Evolutionary conservation across 2,797 vertebrate species (phyloP).

Genomic region (Serranus cabrilla): DNA sequence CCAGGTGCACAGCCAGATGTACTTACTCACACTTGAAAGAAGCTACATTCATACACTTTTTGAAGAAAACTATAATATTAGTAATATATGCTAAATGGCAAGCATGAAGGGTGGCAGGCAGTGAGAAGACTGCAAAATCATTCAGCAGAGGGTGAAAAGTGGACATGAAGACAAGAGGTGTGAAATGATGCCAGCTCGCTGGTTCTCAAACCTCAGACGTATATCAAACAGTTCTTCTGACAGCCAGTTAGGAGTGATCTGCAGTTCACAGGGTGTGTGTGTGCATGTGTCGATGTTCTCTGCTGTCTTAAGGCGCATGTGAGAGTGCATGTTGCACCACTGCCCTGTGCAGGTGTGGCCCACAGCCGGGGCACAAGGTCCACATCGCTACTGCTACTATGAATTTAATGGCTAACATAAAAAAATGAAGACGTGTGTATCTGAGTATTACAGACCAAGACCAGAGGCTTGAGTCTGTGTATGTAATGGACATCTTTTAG

Average conservation of each 20-base stretch:
- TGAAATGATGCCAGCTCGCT: conserved; percentile 12
- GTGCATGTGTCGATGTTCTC: background rate
- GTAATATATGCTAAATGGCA: background rate
- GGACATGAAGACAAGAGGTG: conserved; percentile 16
- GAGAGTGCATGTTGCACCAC: conserved; percentile 11
- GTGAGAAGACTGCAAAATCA: conserved; percentile 4
- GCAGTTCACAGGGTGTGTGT: background rate
- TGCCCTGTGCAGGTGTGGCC: conserved; percentile 6
- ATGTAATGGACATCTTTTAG: background rate
- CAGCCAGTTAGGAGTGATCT: conserved; percentile 30
- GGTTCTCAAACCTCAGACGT: conserved; percentile 23
- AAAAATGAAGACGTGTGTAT: background rate
- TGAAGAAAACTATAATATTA: background rate
- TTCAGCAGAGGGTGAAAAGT: background rate
- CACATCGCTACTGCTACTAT: background rate
- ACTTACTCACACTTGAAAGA: background rate
- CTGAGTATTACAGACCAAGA: background rate
- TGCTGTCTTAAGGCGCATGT: conserved; percentile 27
- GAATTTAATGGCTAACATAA: conserved; percentile 5
- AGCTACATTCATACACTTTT: background rate
- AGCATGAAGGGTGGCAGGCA: conserved; percentile 1
- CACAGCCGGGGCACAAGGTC: conserved; percentile 12
- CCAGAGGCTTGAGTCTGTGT: background rate
- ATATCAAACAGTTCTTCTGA: conserved; percentile 25
- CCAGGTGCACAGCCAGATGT: background rate